Evolutionary conservation across 2,113 vertebrate species (phyloP), one percentile per base, ranked within the genome.

Genomic region (Tinamus guttatus): DNA sequence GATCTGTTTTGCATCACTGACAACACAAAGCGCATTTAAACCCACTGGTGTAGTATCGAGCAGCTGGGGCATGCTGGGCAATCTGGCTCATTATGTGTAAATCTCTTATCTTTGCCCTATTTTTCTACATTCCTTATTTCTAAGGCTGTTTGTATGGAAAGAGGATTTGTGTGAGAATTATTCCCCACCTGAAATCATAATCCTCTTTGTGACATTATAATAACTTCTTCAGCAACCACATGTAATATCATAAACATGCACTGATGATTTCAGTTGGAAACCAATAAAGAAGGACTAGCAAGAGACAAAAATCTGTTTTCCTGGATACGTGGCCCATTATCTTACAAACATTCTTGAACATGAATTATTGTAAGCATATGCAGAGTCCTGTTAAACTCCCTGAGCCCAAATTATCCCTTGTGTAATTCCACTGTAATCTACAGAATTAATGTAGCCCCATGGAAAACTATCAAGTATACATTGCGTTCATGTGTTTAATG

Each of bases 101-200:
- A 95, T 95, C 95, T 93, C 94, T 92, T 92, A 78, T 90, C 82
- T 94, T 88, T 95, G 94, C 59, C 94, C 93, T 94, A 88, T 96
- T 95, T 97, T 84, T 92, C 94, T 65, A 58, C 38, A 25, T 86
- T 90, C 81, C 43, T 90, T 95, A 69, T 90, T 93, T 62, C 47
- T 81, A 79, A 75, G 63, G 80, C 79, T 92, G 56, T 94, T 94
- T 90, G 69, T 84, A 90, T 84, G 85, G 93, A 94, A 95, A 96
- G 94, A 95, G 82, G 91, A 96, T 96, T 95, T 96, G 85, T 71
- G 32, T 4, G 7, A 91, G 94, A 84, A 93, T 94, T 76, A 93
- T 92, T 94, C 82, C 77, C 92, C 85, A 97, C 95, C 93, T 96
- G 92, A 96, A 94, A 95, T 84, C 62, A 49, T 81, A 88, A 96